phyloP scores from a whole-genome alignment of 2,888 invertebrate genomes.

The Pherbina coryleti region DNA sequence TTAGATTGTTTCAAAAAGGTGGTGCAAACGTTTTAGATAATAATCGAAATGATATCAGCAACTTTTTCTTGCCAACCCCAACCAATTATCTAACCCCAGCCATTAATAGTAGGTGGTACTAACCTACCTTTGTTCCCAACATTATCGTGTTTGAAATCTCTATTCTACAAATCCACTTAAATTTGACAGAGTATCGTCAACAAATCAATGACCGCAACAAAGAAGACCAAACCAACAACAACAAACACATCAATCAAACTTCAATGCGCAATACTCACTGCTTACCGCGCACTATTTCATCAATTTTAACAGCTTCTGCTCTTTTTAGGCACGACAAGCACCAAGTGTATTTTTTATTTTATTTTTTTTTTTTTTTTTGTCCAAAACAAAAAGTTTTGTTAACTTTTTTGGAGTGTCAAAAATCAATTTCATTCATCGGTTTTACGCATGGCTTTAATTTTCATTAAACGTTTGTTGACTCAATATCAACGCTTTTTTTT shows the following conservation, averaged over 20 bases:
- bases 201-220: conserved; percentile 25
- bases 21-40: too few relatives aligned
- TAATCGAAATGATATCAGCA: too few relatives aligned
- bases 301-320: neutral
- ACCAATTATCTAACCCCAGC: too few relatives aligned
- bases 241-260: neutral
- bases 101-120: too few relatives aligned
- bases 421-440: conserved; percentile 20
- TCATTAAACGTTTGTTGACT: conserved; percentile 32
- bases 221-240: neutral
- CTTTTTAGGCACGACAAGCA: neutral
- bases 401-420: conserved; percentile 8
- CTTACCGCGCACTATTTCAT: neutral
- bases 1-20: too few relatives aligned
- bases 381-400: neutral
- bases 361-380: neutral
- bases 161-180: conserved; percentile 7
- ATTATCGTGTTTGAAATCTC: conserved; percentile 4
- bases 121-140: neutral
- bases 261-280: neutral
- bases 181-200: conserved; percentile 24
- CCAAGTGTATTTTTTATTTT: neutral
- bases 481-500: conserved; percentile 1
- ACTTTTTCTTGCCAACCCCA: too few relatives aligned
- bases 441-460: conserved; percentile 20